Evolutionary conservation across 2,888 invertebrate genomes (phyloP), one percentile per base, ranked within the genome.

Genomic region (Epiblema foenella): DNA sequence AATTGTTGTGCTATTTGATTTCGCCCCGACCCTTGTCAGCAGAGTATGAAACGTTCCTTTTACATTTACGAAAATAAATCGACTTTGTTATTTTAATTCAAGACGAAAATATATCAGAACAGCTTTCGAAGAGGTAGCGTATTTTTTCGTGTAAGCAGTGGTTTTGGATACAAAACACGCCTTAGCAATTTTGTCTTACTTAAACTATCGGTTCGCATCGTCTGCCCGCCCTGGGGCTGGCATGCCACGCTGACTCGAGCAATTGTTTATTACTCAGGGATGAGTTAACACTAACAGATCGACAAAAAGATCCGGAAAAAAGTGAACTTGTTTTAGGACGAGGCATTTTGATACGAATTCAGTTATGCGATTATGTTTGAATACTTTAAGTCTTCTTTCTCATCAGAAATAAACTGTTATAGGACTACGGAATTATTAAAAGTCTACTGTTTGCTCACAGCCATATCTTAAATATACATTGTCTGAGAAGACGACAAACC

Each of bases 91-190:
- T 79, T 86, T 87, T 83, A 85, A 85, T 81, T 70, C 73, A 75
- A 77, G 85, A 85, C 85, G 85, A 85, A 62, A 80, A 81, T 5
- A 33, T 5, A 78, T 75, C 75, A 79, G 76, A 74, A 77, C 79
- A 80, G 75, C 73, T 77, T 77, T 77, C 68, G 72, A 75, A 54
- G 76, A 77, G 78, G 75, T 73, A 52, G 51, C 59, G 39, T 42
- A 54, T 56, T 62, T 62, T 37, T 56, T 62, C 29, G 18, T 46
- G 29, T 56, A 52, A 49, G 3, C 33, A 58, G 54, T 56, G 54
- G 8, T 51, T 52, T 60, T 24, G 11, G 52, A 68, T 54, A 68
- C 42, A 62, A 24, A 52, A 68, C 29, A 52, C 20, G 67, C 20
- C 49, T 59, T 59, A 9, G 51, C 17, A 18, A 10, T 59, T 52